Evolutionary conservation across 2,797 vertebrate genomes (phyloP), one percentile per base, ranked within the genome.

Genomic region (Allobates femoralis): DNA sequence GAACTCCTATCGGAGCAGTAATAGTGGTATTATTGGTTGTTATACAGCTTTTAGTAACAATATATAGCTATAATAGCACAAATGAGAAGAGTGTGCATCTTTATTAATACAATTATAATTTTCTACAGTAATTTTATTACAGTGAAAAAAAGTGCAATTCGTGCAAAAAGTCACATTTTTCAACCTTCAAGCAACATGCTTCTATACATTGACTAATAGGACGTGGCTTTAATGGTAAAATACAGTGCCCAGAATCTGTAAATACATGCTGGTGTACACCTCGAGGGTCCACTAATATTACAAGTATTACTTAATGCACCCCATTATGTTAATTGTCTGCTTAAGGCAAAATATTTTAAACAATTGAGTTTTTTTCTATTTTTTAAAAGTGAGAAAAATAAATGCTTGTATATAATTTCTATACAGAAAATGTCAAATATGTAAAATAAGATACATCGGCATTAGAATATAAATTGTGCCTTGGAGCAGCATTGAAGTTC

Each of bases 381-480:
- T 34, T 56, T 19, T 26, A 30, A 15, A 71, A 83, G 69, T 46
- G 16, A 62, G 23, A 74, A 73, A 60, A 82, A 41, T 53, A 8
- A 53, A 53, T 26, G 23, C 66, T 83, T 83, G 67, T 26, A 55
- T 83, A 74, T 74, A 5, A 60, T 58, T 41, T 75, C 69, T 67
- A 74, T 75, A 83, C 34, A 73, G 53, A 75, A 75, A 83, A 83
- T 83, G 69, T 62, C 69, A 83, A 55, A 84, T 60, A 85, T 86
- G 77, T 53, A 81, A 53, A 77, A 77, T 84, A 66, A 64, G 58
- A 81, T 56, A 67, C n/a, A 18, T 56, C 55, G n/a, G 10, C 71
- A 80, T 86, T 14, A 30, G 79, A 66, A 82, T 82, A 53, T 75
- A 76, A 67, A 86, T 67, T 30, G 46, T 69, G 73, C 85, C 79